phyloP scores from a whole-genome alignment of 2,113 vertebrate genomes.

The Poicephalus gulielmi region DNA sequence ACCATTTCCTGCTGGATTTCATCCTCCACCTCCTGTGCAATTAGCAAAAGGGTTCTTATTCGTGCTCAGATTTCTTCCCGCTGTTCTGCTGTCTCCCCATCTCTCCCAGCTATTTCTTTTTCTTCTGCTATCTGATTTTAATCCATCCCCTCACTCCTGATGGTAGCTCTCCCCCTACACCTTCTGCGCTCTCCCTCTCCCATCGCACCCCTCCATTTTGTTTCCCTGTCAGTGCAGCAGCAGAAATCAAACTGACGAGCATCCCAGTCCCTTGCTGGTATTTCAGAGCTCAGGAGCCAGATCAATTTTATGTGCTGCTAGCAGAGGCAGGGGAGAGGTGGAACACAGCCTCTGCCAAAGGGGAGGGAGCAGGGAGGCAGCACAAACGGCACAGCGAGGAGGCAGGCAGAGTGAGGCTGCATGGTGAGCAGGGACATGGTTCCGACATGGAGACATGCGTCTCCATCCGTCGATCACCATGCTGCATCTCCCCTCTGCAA shows the following conservation, averaged over 20 bases:
- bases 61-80: background rate
- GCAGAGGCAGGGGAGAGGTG: background rate
- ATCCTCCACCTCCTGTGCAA: background rate
- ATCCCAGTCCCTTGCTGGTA: background rate
- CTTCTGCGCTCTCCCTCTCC: background rate
- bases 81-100: background rate
- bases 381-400: background rate
- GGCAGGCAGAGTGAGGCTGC: background rate
- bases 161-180: background rate
- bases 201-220: background rate
- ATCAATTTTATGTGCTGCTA: background rate
- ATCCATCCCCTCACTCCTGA: background rate
- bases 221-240: background rate
- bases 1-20: constrained; percentile 24
- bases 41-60: background rate
- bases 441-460: rapidly evolving
- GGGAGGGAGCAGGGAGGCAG: background rate
- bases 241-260: background rate
- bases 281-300: background rate
- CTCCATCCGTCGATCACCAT: background rate
- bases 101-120: background rate
- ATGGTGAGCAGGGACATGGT: rapidly evolving
- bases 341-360: background rate
- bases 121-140: background rate
- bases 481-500: background rate